A percentile compares a stretch with the other conserved stretches of the same genome.
Evolutionary conservation across 2,888 invertebrate species (phyloP).

Genomic region (Catotricha subobsoleta): DNA sequence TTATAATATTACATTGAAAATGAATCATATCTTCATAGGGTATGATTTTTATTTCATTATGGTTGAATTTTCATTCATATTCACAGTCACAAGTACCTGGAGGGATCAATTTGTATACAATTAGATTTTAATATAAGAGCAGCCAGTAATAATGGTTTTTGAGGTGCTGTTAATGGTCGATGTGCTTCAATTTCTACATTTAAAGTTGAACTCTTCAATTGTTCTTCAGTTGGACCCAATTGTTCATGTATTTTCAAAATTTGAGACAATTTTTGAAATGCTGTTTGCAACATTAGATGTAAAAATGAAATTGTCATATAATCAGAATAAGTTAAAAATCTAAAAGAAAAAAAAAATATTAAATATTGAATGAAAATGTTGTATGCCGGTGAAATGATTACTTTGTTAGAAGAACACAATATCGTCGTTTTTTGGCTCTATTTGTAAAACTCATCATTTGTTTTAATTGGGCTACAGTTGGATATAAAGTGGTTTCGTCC

Average conservation of each 20-base stretch:
- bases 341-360: slow-evolving; percentile 22
- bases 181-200: slow-evolving; percentile 33
- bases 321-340: slow-evolving; percentile 53
- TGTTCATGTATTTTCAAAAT: slow-evolving; percentile 36
- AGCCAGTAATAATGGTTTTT: slow-evolving; percentile 32
- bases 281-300: slow-evolving; percentile 42
- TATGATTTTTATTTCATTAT: no score
- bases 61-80: no score
- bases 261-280: slow-evolving; percentile 38
- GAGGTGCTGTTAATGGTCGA: slow-evolving; percentile 29
- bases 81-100: no score
- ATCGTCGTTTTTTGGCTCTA: slow-evolving; percentile 65
- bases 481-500: slow-evolving; percentile 34
- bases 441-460: slow-evolving; percentile 73
- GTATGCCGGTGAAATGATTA: slow-evolving; percentile 21
- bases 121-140: slow-evolving; percentile 38
- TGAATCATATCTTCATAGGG: no score
- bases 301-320: slow-evolving; percentile 52
- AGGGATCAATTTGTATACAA: slow-evolving; percentile 34
- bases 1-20: no score
- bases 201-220: slow-evolving; percentile 26
- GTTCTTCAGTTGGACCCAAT: slow-evolving; percentile 34
- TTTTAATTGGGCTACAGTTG: slow-evolving; percentile 39
- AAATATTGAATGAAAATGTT: slow-evolving; percentile 6
- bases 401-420: slow-evolving; percentile 63